Percentiles rank a stretch among this genome's conserved stretches.
phyloP scores from a whole-genome alignment of 2,888 invertebrate genomes.

The Quadroppia sp. region DNA sequence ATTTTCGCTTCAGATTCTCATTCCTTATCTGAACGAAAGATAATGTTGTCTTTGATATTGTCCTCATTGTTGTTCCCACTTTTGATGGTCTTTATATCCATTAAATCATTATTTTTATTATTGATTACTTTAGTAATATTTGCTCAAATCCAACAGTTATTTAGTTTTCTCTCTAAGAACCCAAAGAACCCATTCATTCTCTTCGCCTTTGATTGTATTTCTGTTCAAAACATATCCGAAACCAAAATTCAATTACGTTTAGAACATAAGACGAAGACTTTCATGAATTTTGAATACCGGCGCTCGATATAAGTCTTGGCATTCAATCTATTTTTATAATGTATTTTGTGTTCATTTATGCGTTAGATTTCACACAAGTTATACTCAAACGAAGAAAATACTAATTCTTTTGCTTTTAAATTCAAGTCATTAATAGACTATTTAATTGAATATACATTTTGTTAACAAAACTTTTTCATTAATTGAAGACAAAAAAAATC shows the following conservation, averaged over 20 bases:
- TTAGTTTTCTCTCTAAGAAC: neutral
- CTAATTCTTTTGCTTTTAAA: conserved; percentile 8
- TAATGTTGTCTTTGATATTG: neutral
- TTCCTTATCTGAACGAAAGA: neutral
- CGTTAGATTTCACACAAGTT: neutral
- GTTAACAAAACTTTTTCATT: no score
- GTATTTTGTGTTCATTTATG: conserved; percentile 1
- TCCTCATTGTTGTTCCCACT: neutral
- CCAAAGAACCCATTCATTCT: neutral
- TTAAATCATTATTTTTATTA: conserved; percentile 14
- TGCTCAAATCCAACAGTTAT: neutral
- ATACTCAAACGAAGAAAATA: neutral
- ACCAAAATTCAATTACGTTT: conserved; percentile 21
- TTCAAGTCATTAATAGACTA: neutral
- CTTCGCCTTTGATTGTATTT: conserved; percentile 1
- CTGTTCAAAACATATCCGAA: conserved; percentile 2
- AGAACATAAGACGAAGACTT: conserved; percentile 10
- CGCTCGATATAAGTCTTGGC: neutral
- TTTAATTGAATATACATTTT: no score
- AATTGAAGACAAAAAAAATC: no score
- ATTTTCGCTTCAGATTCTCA: neutral
- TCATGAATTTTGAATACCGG: conserved; percentile 33
- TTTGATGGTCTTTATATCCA: conserved; percentile 1
- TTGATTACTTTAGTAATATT: neutral
- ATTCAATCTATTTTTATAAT: neutral